Evolutionary conservation across 2,113 vertebrate genomes (phyloP).

Genomic region (Antigone vipio): DNA sequence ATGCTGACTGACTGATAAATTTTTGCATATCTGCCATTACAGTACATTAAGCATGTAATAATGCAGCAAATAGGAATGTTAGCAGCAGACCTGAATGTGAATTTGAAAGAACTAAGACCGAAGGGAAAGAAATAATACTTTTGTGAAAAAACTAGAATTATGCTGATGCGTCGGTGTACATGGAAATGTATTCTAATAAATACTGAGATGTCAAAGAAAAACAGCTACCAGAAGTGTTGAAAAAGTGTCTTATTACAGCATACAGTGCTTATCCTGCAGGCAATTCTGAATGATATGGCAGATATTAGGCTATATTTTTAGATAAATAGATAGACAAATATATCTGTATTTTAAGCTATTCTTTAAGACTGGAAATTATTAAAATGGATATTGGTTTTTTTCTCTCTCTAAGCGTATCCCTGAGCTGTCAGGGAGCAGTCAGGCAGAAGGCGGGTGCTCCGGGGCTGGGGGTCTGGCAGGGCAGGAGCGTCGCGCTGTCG

Average conservation of each 20-base stretch:
- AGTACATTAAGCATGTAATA: not conserved
- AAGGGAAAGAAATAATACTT: not conserved
- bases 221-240: not conserved
- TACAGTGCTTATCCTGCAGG: not conserved
- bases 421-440: rapidly evolving
- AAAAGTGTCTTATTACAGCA: not conserved
- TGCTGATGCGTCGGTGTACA: rapidly evolving
- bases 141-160: not conserved
- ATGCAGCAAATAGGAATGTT: not conserved
- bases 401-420: not conserved
- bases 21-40: not conserved
- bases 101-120: not conserved
- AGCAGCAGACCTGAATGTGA: not conserved
- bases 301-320: not conserved
- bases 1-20: not conserved
- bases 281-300: not conserved
- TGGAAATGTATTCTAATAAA: not conserved
- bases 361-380: not conserved
- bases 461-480: not conserved
- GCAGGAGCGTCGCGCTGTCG: rapidly evolving
- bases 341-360: not conserved
- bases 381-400: not conserved
- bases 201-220: not conserved
- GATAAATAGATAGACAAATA: not conserved
- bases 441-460: not conserved